Conservation (phyloP, 2,888 invertebrate species). For the Diaperis boleti region DNA sequence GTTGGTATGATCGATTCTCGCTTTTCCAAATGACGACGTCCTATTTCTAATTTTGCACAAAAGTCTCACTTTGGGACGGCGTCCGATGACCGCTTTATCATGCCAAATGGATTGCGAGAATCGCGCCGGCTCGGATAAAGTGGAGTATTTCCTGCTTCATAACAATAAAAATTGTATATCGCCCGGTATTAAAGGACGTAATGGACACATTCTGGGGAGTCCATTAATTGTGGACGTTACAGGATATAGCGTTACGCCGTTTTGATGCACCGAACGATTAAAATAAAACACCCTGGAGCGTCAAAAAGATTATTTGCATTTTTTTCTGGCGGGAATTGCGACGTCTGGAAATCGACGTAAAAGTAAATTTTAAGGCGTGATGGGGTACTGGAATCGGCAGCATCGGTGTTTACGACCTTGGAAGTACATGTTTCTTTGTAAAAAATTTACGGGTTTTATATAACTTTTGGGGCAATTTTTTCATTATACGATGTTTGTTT, state of each 20-base stretch:
- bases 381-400: too few species aligned
- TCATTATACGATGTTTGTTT: too few species aligned
- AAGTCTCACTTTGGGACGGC: neutral
- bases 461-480: too few species aligned
- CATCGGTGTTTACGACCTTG: too few species aligned
- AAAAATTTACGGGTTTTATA: too few species aligned
- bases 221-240: conserved; percentile 17
- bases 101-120: conserved; percentile 17
- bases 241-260: neutral
- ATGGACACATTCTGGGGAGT: conserved; percentile 14
- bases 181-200: conserved; percentile 19
- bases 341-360: too few species aligned
- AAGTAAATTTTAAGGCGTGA: too few species aligned
- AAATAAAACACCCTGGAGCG: neutral
- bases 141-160: conserved; percentile 23
- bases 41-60: conserved; percentile 1
- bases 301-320: too few species aligned
- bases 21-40: neutral
- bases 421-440: too few species aligned
- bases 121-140: conserved; percentile 1
- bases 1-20: neutral
- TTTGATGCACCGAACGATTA: neutral
- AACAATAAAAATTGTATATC: conserved; percentile 17
- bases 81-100: conserved; percentile 16
- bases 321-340: too few species aligned